Conservation (phyloP, 1,140 invertebrate genomes). For the Trichonephila clavipes region DNA sequence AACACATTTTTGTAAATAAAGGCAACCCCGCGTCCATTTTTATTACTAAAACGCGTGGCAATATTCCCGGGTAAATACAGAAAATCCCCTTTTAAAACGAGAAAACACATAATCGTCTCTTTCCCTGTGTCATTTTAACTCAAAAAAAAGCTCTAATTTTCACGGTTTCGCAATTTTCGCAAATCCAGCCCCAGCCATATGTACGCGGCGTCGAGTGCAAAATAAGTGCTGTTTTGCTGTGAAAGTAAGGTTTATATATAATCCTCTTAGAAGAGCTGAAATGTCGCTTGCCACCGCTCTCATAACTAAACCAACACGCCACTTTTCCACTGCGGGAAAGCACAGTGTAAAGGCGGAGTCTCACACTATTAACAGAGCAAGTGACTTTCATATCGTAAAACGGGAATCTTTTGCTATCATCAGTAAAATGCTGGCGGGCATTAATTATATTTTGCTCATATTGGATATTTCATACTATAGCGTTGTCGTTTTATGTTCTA, state of each 20-base stretch:
- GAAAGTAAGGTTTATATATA: background rate
- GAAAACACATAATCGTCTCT: background rate
- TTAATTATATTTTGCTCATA: slow-evolving; percentile 66
- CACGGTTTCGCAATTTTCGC: slow-evolving; percentile 16
- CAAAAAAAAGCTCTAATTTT: background rate
- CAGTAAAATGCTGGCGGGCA: slow-evolving; percentile 18
- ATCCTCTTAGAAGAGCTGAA: slow-evolving; percentile 9
- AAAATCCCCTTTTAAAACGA: background rate
- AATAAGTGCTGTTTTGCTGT: background rate
- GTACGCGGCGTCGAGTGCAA: background rate
- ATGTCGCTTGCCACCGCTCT: background rate
- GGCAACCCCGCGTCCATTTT: background rate
- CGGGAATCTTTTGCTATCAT: slow-evolving; percentile 22
- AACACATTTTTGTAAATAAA: background rate
- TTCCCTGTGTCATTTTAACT: background rate
- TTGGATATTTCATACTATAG: slow-evolving; percentile 49
- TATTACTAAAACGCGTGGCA: background rate
- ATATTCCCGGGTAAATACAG: background rate
- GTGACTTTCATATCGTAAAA: slow-evolving; percentile 45
- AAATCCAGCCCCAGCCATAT: background rate
- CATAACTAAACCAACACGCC: background rate
- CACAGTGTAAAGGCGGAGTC: background rate
- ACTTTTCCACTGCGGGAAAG: background rate
- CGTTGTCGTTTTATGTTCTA: slow-evolving; percentile 42
- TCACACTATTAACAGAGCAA: slow-evolving; percentile 13